A percentile compares a stretch with the other conserved stretches of the same genome.
Conservation (phyloP, 2,113 vertebrate genomes). For the Misgurnus mizolepis region DNA sequence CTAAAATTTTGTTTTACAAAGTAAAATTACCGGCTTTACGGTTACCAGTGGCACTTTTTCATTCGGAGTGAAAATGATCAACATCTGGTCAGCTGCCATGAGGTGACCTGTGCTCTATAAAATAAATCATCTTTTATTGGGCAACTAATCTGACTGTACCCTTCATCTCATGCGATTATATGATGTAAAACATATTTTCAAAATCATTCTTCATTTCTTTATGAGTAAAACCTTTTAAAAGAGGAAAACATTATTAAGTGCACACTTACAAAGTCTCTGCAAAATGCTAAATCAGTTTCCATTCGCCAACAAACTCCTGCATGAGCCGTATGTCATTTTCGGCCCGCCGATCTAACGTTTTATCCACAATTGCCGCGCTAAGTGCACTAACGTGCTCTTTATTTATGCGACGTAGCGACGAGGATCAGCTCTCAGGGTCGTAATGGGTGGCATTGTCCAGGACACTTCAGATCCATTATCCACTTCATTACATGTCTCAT, state of each 20-base stretch:
- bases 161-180: background rate
- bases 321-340: conserved; percentile 14
- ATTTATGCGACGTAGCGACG: background rate
- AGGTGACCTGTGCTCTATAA: background rate
- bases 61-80: too few species aligned
- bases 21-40: too few species aligned
- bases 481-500: conserved; percentile 38
- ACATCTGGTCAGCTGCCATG: background rate
- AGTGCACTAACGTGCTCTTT: conserved; percentile 35
- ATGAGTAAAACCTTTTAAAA: background rate
- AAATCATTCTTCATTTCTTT: background rate
- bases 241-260: background rate
- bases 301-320: background rate
- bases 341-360: conserved; percentile 24
- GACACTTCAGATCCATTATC: conserved; percentile 42
- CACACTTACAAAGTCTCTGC: background rate
- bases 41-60: too few species aligned
- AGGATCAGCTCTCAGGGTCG: conserved; percentile 30
- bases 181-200: background rate
- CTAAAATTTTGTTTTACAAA: too few species aligned
- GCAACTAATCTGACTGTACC: background rate
- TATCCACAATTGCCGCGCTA: conserved; percentile 31
- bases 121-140: background rate
- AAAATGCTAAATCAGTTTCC: conserved; percentile 11
- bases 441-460: conserved; percentile 32